A percentile compares a stretch with the other conserved stretches of the same genome.
phyloP scores from a whole-genome alignment of 1,140 invertebrate species.

The Neuroterus valhalla region DNA sequence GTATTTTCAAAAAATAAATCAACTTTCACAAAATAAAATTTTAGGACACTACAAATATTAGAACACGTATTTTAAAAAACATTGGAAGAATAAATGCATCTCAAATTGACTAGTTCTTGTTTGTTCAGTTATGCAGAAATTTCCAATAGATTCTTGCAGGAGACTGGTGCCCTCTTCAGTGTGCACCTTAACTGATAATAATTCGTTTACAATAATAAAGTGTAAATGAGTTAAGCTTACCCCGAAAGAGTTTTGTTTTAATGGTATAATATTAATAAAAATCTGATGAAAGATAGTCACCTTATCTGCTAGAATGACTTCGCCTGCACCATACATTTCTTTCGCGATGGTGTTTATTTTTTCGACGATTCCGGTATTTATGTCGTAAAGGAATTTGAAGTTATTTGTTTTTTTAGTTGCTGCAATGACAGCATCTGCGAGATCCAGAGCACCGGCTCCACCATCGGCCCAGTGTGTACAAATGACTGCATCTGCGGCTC shows the following conservation, averaged over 20 bases:
- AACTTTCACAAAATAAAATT: too few relatives aligned
- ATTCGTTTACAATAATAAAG: too few relatives aligned
- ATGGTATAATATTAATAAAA: background rate
- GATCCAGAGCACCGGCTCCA: constrained; percentile 88
- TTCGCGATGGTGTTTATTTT: constrained; percentile 94
- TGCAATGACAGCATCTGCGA: constrained; percentile 90
- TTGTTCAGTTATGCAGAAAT: too few relatives aligned
- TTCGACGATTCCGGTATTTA: constrained; percentile 84
- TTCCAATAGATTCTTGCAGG: too few relatives aligned
- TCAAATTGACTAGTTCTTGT: too few relatives aligned
- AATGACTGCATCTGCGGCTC: constrained; percentile 91
- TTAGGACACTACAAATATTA: background rate
- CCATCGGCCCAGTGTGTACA: constrained; percentile 95
- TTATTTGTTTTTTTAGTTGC: constrained; percentile 81
- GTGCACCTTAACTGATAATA: too few relatives aligned
- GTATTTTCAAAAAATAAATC: too few relatives aligned
- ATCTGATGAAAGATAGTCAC: constrained; percentile 63
- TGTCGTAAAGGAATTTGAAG: constrained; percentile 90
- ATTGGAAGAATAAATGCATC: too few relatives aligned
- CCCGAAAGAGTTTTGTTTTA: too few relatives aligned
- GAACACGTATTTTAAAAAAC: too few relatives aligned
- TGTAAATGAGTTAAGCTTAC: too few relatives aligned
- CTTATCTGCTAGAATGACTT: constrained; percentile 85
- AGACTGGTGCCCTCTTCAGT: too few relatives aligned
- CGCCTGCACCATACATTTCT: constrained; percentile 97